Evolutionary conservation across 2,113 vertebrate genomes (phyloP).

Genomic region (Phyllostomus hastatus): DNA sequence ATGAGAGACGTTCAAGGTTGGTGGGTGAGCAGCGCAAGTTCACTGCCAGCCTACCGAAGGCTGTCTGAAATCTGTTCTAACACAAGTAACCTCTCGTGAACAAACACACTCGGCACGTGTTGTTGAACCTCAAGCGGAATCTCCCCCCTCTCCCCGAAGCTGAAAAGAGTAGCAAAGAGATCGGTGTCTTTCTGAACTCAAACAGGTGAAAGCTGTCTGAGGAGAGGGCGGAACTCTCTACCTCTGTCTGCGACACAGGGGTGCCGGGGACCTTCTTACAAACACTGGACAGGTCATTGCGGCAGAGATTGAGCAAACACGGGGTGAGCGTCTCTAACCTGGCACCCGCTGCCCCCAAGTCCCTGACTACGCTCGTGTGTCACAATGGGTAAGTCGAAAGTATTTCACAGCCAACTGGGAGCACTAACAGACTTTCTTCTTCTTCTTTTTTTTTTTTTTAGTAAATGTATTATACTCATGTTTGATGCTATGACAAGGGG

Average conservation of each 20-base stretch:
- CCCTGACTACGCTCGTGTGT: not conserved
- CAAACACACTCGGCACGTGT: not conserved
- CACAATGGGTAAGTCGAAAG: not conserved
- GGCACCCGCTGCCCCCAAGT: constrained; percentile 4
- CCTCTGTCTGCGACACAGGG: not conserved
- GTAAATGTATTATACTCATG: not conserved
- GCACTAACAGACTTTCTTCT: not conserved
- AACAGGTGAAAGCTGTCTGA: not conserved
- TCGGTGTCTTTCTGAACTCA: not conserved
- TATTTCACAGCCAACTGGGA: not conserved
- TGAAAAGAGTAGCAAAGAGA: not conserved
- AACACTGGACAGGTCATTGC: not conserved
- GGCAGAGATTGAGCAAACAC: not conserved
- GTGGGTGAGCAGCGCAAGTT: not conserved
- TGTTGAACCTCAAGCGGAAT: not conserved
- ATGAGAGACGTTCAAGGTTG: not conserved
- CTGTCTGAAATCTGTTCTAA: not conserved
- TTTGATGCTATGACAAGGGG: not conserved
- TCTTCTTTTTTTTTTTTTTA: not conserved
- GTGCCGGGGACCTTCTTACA: not conserved
- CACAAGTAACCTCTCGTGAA: not conserved
- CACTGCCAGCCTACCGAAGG: not conserved
- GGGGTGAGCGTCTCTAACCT: not conserved
- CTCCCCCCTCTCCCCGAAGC: not conserved
- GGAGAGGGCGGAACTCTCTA: not conserved